These are phyloP conservation scores for Meganola albula DNA, from an alignment of 2,888 invertebrate species.

Conservation along the genomic window DNA sequence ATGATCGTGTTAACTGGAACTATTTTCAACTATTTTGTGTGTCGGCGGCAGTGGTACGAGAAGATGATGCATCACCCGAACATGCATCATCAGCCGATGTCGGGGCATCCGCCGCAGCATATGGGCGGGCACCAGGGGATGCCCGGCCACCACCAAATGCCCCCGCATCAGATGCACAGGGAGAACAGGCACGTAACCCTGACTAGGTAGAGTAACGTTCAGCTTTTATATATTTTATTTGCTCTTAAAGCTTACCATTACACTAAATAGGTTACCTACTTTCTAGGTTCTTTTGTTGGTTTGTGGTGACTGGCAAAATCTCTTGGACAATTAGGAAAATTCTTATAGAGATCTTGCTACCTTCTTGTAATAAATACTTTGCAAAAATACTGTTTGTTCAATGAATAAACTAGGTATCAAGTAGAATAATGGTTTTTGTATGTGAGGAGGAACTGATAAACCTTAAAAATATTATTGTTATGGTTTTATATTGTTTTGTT, in stretches of 20 bases:
- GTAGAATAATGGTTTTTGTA: no score
- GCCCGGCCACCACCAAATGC: constrained; percentile 79
- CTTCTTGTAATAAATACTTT: no score
- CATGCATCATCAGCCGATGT: constrained; percentile 76
- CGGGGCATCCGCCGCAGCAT: constrained; percentile 73
- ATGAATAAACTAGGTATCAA: no score
- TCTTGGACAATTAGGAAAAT: no score
- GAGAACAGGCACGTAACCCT: constrained; percentile 78
- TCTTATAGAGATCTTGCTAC: no score
- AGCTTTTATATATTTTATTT: constrained; percentile 55
- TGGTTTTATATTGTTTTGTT: no score
- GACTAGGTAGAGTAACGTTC: constrained; percentile 65
- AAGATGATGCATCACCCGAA: constrained; percentile 78
- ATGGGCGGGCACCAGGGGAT: constrained; percentile 64
- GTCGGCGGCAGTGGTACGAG: constrained; percentile 43
- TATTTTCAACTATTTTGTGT: constrained; percentile 60
- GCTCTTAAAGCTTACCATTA: constrained; percentile 26
- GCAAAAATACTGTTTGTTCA: no score
- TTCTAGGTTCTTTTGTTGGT: not conserved
- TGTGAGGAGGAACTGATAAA: no score
- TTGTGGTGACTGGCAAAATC: no score
- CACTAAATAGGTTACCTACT: not conserved
- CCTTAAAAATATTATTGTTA: no score
- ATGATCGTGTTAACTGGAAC: constrained; percentile 30
- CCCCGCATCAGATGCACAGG: constrained; percentile 81